Conservation (phyloP, 2,888 invertebrate genomes). For the Agrochola lychnidis region DNA sequence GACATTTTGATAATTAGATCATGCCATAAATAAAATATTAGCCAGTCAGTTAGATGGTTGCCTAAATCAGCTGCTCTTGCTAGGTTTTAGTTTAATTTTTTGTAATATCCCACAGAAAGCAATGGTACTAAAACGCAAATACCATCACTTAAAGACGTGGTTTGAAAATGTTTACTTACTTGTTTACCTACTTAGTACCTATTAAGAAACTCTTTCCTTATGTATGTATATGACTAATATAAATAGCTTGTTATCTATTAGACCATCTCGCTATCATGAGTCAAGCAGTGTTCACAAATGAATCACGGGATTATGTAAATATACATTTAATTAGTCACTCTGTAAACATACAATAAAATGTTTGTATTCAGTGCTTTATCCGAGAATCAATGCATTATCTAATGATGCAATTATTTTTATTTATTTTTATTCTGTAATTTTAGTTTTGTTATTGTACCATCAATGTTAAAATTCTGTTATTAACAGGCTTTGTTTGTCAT, state of each 20-base stretch:
- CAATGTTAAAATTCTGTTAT: too few species aligned
- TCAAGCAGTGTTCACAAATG: background rate
- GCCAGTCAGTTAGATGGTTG: background rate
- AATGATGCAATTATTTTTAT: too few species aligned
- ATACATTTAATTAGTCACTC: constrained; percentile 8
- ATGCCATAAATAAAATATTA: background rate
- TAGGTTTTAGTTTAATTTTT: background rate
- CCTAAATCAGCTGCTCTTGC: background rate
- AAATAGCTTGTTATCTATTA: constrained; percentile 13
- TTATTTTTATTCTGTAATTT: too few species aligned
- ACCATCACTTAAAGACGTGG: background rate
- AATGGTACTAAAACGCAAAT: background rate
- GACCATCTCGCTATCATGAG: constrained; percentile 16
- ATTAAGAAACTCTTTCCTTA: constrained; percentile 11
- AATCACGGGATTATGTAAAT: background rate
- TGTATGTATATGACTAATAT: constrained; percentile 10
- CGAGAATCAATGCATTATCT: background rate
- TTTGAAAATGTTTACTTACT: background rate
- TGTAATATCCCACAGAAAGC: background rate
- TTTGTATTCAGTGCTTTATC: background rate
- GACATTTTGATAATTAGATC: background rate
- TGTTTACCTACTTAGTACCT: background rate
- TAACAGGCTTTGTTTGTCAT: too few species aligned
- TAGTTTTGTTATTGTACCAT: too few species aligned
- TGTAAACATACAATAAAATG: background rate